phyloP scores from a whole-genome alignment of 2,113 vertebrate genomes.

The Catagonus wagneri region DNA sequence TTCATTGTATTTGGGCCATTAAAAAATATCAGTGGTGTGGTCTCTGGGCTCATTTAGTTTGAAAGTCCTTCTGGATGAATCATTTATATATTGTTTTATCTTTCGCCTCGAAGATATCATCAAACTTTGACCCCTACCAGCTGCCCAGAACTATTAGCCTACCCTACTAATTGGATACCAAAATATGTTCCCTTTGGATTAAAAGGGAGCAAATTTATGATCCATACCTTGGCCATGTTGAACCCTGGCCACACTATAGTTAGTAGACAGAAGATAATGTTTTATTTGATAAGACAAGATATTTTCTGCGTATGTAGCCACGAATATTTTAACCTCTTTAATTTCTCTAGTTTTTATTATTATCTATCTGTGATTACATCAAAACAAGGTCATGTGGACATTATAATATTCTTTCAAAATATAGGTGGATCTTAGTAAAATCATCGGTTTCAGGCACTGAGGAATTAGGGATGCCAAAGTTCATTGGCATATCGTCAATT shows the following conservation, averaged over 20 bases:
- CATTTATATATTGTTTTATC: slow-evolving; percentile 48
- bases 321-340: neutral
- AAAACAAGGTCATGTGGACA: neutral
- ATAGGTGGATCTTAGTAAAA: neutral
- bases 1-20: slow-evolving; percentile 54
- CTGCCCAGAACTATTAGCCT: neutral
- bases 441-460: neutral
- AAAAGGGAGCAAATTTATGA: slow-evolving; percentile 36
- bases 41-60: slow-evolving; percentile 59
- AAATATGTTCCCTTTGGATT: slow-evolving; percentile 20
- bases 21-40: neutral
- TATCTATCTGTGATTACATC: neutral
- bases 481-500: neutral
- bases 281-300: neutral
- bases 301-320: neutral
- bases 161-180: neutral
- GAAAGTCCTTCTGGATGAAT: slow-evolving; percentile 54
- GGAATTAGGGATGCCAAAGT: neutral
- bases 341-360: neutral
- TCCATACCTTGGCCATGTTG: neutral
- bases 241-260: neutral
- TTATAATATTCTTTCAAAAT: neutral
- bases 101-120: slow-evolving; percentile 37
- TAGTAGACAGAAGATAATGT: neutral
- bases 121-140: neutral